A percentile compares a stretch with the other conserved stretches of the same genome.
These are phyloP conservation scores for Prionace glauca DNA, from an alignment of 2,797 vertebrate genomes.

Conservation along the genomic window DNA sequence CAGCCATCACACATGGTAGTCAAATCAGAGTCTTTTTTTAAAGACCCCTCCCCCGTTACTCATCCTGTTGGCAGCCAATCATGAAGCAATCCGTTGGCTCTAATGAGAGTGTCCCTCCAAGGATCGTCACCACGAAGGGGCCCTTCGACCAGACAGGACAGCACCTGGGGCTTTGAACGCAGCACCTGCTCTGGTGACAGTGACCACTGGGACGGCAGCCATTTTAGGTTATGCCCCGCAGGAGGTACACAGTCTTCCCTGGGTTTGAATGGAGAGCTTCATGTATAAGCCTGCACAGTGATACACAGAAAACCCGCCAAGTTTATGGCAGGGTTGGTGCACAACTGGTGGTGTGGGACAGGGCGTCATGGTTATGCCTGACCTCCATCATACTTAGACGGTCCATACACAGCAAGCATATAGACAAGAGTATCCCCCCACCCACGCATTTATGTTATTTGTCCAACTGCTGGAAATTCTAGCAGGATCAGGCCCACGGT, in stretches of 20 bases:
- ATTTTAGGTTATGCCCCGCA: slow-evolving; percentile 56
- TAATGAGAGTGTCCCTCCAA: neutral
- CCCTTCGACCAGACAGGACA: too few species aligned
- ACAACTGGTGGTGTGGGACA: too few species aligned
- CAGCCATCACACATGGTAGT: too few species aligned
- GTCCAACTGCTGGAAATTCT: neutral
- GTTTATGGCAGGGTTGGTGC: too few species aligned
- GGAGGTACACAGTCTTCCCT: neutral
- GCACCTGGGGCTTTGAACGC: neutral
- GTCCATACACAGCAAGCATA: neutral
- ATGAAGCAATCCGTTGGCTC: neutral
- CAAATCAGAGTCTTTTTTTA: too few species aligned
- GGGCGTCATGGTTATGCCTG: too few species aligned
- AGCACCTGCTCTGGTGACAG: slow-evolving; percentile 50
- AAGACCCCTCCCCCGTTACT: too few species aligned
- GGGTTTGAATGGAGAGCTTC: neutral
- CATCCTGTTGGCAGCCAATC: neutral
- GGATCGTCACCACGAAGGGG: neutral
- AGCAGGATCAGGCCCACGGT: neutral
- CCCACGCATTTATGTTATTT: neutral
- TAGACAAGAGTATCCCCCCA: neutral
- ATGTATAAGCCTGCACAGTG: too few species aligned
- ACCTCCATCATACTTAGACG: too few species aligned
- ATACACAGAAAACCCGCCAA: too few species aligned
- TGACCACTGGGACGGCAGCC: slow-evolving; percentile 53